A percentile compares a stretch with the other conserved stretches of the same genome.
phyloP scores from a whole-genome alignment of 2,888 invertebrate species.

The Yponomeuta plumbellus region DNA sequence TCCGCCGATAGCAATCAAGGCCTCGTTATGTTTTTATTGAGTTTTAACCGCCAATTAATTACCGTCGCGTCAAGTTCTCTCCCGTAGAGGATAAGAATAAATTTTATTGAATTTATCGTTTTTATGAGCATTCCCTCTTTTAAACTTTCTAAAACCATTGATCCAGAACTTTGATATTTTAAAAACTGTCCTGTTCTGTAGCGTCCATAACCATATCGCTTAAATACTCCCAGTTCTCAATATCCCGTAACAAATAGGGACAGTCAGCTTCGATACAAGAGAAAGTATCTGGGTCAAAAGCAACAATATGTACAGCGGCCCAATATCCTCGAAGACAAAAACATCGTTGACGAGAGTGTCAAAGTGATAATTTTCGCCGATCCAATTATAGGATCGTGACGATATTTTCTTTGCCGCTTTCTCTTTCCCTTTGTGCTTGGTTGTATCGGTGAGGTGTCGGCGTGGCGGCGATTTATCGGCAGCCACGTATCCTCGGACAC shows the following conservation, averaged over 20 bases:
- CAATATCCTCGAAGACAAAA: background rate
- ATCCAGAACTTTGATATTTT: background rate
- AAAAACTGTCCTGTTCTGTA: background rate
- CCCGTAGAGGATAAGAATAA: background rate
- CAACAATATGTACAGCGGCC: background rate
- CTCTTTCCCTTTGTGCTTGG: constrained; percentile 49
- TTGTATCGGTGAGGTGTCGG: constrained; percentile 53
- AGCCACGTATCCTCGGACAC: constrained; percentile 51
- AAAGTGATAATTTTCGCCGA: constrained; percentile 1
- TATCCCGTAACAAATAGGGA: background rate
- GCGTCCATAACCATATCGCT: background rate
- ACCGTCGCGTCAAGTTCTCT: background rate
- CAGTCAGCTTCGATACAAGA: background rate
- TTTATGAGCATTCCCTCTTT: background rate
- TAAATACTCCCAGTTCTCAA: background rate
- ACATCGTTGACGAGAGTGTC: background rate
- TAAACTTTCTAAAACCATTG: background rate
- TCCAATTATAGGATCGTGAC: constrained; percentile 24
- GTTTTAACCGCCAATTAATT: constrained; percentile 10
- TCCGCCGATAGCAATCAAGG: constrained; percentile 18
- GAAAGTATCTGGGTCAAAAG: background rate
- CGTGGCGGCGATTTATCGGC: constrained; percentile 55
- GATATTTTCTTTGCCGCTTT: constrained; percentile 60
- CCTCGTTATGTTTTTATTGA: constrained; percentile 14
- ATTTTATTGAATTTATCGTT: background rate